Base-by-base conservation (phyloP, 2,113 vertebrate species). In the Sus scrofa region DNA sequence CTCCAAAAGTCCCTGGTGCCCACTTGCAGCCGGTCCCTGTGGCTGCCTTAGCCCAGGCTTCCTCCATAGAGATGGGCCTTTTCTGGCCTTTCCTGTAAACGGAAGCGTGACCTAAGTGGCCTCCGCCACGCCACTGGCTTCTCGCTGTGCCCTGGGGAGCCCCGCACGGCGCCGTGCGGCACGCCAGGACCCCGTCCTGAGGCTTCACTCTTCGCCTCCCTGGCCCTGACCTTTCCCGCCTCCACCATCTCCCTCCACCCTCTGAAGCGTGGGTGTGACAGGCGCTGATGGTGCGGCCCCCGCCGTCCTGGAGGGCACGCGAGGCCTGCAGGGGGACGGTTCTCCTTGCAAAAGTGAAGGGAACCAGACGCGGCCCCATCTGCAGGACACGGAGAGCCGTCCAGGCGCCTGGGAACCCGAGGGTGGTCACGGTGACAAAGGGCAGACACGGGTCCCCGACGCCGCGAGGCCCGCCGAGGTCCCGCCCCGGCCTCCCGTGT, bases 21-120 rank as follows among this genome's bases (percentile, higher is more conserved):
- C 18, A 1, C 22, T 4, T 71, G 12, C 4, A 1, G 32, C 37
- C 27, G 56, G 1, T 14, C 12, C 58, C 19, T 4, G 10, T 19
- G n/a, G 20, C 20, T 11, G 27, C 26, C n/a, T 34, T 68, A 12
- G 26, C 37, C 22, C 12, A 39, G 26, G 34, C 32, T 62, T 62
- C 20, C 77, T 58, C 20, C 32, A 7, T 27, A n/a, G 1, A 39
- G 62, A 22, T 7, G 6, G 8, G 39, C 14, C 60, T 71, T 92
- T 70, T 60, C 54, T 18, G 58, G 56, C 22, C n/a, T 39, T 62
- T 56, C 37, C 12, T 4, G 2, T 4, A 54, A 19, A 50, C 15
- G 39, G 22, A 39, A 4, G n/a, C n/a, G n/a, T n/a, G n/a, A n/a
- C n/a, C n/a, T n/a, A n/a, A n/a, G n/a, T n/a, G n/a, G n/a, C n/a